These are phyloP conservation scores for Pseudomyrmex dendroicus DNA, from an alignment of 1,140 invertebrate species.

Conservation along the genomic window DNA sequence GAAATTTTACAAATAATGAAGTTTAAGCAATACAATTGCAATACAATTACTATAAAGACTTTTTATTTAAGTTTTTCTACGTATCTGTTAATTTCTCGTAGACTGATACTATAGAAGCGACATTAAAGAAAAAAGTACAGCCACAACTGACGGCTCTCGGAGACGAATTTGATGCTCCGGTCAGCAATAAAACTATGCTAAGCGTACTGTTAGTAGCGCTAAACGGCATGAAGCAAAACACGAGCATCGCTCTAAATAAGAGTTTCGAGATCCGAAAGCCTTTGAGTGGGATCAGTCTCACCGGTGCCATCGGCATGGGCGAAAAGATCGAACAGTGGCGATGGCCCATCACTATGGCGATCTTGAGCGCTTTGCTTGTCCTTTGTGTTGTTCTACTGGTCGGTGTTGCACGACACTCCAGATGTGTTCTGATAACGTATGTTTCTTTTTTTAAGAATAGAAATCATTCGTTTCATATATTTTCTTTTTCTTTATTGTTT, in stretches of 20 bases:
- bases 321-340: constrained; percentile 88
- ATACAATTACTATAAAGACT: too few species aligned
- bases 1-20: background rate
- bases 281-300: constrained; percentile 88
- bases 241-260: constrained; percentile 88
- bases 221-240: constrained; percentile 89
- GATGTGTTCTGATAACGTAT: constrained; percentile 93
- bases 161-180: constrained; percentile 90
- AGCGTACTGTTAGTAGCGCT: constrained; percentile 88
- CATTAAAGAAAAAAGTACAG: constrained; percentile 88
- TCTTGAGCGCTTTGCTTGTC: constrained; percentile 91
- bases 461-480: background rate
- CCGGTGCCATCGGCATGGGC: constrained; percentile 82
- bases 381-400: constrained; percentile 93
- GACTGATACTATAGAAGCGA: constrained; percentile 86
- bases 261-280: constrained; percentile 91
- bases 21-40: background rate
- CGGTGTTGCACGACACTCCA: constrained; percentile 92
- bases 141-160: constrained; percentile 89
- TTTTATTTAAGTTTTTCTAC: background rate
- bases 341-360: constrained; percentile 92
- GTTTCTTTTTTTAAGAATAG: constrained; percentile 68
- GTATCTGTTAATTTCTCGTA: constrained; percentile 66
- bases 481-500: background rate
- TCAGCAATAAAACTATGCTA: constrained; percentile 90